Percentiles rank a stretch among this genome's conserved stretches.
These are phyloP conservation scores for Ophion costatus DNA, from an alignment of 2,888 invertebrate species.

Conservation along the genomic window DNA sequence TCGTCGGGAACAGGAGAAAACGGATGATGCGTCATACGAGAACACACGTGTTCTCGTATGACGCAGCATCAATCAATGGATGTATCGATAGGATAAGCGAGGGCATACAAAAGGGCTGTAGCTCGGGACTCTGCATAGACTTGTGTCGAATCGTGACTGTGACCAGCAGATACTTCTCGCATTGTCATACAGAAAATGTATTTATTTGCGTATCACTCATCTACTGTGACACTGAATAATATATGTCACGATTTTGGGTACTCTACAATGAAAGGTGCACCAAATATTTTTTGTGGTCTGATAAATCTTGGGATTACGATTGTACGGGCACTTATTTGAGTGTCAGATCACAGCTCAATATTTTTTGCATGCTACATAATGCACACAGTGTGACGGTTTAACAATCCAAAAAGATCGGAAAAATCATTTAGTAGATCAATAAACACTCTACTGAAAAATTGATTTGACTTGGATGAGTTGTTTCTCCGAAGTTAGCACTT, in stretches of 20 bases:
- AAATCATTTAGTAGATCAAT: no score
- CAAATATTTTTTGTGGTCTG: neutral
- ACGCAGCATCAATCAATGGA: conserved; percentile 1
- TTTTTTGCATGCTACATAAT: no score
- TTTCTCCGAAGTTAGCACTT: no score
- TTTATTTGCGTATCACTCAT: neutral
- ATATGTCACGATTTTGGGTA: neutral
- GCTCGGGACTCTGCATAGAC: neutral
- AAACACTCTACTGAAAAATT: no score
- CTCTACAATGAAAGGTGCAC: neutral
- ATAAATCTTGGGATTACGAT: neutral
- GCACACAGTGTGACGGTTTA: no score
- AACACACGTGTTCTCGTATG: conserved; percentile 3
- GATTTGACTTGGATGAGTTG: no score
- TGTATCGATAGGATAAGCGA: neutral
- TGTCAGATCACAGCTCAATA: no score
- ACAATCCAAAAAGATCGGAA: no score
- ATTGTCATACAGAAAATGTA: neutral
- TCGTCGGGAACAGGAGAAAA: neutral
- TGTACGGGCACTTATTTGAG: no score
- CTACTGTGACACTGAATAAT: neutral
- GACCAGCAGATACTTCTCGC: neutral
- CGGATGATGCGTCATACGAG: no score
- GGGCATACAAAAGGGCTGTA: neutral
- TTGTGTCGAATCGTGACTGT: neutral